Percentiles rank a stretch among this genome's conserved stretches.
phyloP scores from a whole-genome alignment of 2,888 invertebrate species.

The Tiphia femorata region DNA sequence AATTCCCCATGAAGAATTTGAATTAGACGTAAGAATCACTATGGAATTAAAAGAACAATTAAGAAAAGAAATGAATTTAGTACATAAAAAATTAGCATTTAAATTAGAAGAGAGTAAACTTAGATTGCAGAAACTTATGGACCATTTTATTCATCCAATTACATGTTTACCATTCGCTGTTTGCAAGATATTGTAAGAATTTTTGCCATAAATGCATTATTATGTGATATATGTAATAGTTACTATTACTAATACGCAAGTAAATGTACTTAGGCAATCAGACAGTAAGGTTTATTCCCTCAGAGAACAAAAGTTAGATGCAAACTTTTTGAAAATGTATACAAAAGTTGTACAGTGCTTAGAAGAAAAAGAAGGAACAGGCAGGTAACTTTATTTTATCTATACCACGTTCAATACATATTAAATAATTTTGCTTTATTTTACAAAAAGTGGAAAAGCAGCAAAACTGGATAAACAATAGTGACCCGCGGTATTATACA shows the following conservation, averaged over 20 bases:
- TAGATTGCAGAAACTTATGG: constrained; percentile 74
- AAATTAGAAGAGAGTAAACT: constrained; percentile 79
- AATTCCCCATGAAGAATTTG: constrained; percentile 74
- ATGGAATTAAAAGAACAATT: constrained; percentile 74
- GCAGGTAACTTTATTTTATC: constrained; percentile 19
- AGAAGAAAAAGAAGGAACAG: constrained; percentile 71
- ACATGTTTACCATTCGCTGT: constrained; percentile 62
- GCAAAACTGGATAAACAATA: neutral
- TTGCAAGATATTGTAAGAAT: constrained; percentile 56
- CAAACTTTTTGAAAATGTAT: constrained; percentile 72
- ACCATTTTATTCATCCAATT: constrained; percentile 77
- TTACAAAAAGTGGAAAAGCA: constrained; percentile 15
- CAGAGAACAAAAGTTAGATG: constrained; percentile 75
- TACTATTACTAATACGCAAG: too few relatives aligned
- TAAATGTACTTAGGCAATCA: constrained; percentile 40
- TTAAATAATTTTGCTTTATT: constrained; percentile 6
- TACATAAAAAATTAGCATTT: constrained; percentile 77
- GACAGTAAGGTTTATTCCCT: constrained; percentile 71
- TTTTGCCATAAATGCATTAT: neutral
- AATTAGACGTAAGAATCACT: constrained; percentile 78
- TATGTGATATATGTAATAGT: too few relatives aligned
- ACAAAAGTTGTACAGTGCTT: constrained; percentile 74
- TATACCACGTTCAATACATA: neutral
- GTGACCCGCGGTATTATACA: neutral
- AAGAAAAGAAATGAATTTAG: constrained; percentile 74